phyloP scores from a whole-genome alignment of 1,140 invertebrate species.

The Trichoplusia ni region DNA sequence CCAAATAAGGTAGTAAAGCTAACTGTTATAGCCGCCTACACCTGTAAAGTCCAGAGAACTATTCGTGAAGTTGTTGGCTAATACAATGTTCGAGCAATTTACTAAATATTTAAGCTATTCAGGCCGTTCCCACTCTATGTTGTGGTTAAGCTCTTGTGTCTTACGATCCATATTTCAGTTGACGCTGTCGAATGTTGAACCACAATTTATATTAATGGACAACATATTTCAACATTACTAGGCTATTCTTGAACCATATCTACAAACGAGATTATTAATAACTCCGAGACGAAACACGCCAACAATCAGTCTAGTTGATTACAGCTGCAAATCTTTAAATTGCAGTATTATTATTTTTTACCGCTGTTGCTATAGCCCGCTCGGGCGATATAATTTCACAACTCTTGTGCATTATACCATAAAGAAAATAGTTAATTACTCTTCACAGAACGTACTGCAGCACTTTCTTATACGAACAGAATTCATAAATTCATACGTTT shows the following conservation, averaged over 20 bases:
- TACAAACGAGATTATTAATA: too few relatives aligned
- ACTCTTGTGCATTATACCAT: neutral
- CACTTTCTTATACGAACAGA: too few relatives aligned
- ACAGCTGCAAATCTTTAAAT: neutral
- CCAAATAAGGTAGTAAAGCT: neutral
- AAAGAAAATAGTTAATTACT: neutral
- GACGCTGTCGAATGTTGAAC: too few relatives aligned
- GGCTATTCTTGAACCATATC: too few relatives aligned
- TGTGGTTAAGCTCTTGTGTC: too few relatives aligned
- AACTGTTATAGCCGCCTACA: slow-evolving; percentile 10
- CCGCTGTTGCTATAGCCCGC: neutral
- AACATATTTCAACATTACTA: too few relatives aligned
- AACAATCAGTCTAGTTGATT: neutral
- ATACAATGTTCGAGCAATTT: slow-evolving; percentile 9
- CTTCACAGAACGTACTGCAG: too few relatives aligned
- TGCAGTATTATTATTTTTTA: neutral
- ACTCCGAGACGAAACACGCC: too few relatives aligned
- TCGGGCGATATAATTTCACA: neutral
- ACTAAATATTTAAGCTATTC: neutral
- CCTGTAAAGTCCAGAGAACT: slow-evolving; percentile 3
- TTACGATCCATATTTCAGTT: too few relatives aligned
- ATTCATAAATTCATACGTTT: too few relatives aligned
- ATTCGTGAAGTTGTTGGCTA: slow-evolving; percentile 15
- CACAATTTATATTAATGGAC: too few relatives aligned
- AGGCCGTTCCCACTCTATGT: too few relatives aligned